Conservation (phyloP, 2,797 vertebrate species). For the Ispidina picta region DNA sequence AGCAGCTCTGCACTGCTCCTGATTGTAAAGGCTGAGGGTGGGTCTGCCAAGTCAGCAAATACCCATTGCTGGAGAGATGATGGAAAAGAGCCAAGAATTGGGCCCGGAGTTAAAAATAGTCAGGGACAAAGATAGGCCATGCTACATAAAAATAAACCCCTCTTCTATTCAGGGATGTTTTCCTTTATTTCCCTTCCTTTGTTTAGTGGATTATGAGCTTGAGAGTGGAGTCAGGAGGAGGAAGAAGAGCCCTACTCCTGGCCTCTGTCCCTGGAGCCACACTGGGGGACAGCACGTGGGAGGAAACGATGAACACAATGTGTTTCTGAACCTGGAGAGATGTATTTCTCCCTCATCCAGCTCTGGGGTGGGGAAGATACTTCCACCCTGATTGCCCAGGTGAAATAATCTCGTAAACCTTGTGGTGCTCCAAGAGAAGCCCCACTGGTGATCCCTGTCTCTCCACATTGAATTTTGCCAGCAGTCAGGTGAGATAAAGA, state of each 20-base stretch:
- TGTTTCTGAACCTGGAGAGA: fast-evolving
- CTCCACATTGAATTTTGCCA: not conserved
- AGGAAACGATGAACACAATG: not conserved
- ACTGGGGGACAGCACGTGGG: fast-evolving
- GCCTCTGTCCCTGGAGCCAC: not conserved
- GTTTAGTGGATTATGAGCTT: not conserved
- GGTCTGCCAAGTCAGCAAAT: not conserved
- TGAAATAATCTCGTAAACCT: not conserved
- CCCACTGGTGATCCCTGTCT: not conserved
- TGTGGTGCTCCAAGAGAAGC: not conserved
- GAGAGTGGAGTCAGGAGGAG: fast-evolving
- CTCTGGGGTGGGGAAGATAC: not conserved
- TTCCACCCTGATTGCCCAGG: fast-evolving
- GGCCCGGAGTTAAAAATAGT: not conserved
- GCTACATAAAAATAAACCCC: not conserved
- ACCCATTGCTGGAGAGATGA: not conserved
- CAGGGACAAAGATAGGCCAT: not conserved
- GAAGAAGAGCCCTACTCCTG: not conserved
- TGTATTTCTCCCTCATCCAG: not conserved
- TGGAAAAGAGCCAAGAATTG: not conserved
- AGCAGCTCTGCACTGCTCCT: not conserved
- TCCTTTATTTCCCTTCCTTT: constrained; percentile 54
- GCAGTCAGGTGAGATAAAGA: not conserved
- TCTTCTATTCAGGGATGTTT: not conserved
- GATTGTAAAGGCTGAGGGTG: fast-evolving